A percentile compares a stretch with the other conserved stretches of the same genome.
These are phyloP conservation scores for Anneissia japonica DNA, from an alignment of 35 echinoderm and acorn worm species.

Conservation along the genomic window DNA sequence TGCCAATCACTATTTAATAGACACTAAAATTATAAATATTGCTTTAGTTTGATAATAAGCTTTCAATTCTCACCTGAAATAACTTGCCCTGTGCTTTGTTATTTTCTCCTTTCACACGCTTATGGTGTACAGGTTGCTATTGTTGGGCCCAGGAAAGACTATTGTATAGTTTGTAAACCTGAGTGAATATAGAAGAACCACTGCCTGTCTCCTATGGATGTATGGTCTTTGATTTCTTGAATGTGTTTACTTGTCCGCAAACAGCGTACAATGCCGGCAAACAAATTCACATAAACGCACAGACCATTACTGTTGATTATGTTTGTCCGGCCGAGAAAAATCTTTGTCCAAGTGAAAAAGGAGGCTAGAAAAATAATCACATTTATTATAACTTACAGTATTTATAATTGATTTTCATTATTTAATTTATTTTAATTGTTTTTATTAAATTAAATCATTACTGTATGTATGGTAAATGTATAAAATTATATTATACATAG, in stretches of 20 bases:
- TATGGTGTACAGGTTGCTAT: neutral
- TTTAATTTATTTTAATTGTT: too few relatives aligned
- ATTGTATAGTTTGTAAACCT: neutral
- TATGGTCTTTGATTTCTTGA: neutral
- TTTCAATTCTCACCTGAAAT: neutral
- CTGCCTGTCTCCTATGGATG: neutral
- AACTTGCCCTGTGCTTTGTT: neutral
- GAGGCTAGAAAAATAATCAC: neutral
- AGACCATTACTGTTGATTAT: neutral
- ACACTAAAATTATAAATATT: too few relatives aligned
- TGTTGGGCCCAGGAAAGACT: neutral
- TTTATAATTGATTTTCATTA: too few relatives aligned
- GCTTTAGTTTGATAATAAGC: neutral
- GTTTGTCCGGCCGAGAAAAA: neutral
- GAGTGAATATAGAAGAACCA: neutral
- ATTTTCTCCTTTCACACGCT: neutral
- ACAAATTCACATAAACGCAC: neutral
- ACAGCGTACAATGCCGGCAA: neutral
- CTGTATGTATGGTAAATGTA: too few relatives aligned
- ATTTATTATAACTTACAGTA: too few relatives aligned
- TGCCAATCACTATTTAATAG: too few relatives aligned
- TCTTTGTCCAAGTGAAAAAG: neutral
- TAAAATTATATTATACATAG: too few relatives aligned
- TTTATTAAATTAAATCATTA: too few relatives aligned
- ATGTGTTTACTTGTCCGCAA: neutral